Evolutionary conservation across 1,140 invertebrate species (phyloP), one percentile per base, ranked within the genome.

Genomic region (Coptotermes formosanus): DNA sequence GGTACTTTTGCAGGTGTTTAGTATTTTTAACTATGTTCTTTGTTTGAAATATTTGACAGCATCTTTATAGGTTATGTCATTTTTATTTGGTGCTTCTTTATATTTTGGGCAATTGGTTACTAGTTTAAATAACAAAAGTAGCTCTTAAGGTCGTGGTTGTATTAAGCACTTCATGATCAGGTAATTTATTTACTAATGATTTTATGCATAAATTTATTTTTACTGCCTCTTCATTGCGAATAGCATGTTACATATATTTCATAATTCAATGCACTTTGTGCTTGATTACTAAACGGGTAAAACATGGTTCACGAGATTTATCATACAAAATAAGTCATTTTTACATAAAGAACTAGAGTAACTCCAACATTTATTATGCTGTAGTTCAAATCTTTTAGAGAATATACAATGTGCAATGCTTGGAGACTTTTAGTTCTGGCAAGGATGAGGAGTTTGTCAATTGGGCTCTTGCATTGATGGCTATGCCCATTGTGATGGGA

Each of bases 211-310:
- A 85, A 85, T 81, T 85, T 85, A 64, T 44, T 81, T 85, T 6
- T 85, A 55, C 55, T 85, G 85, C 85, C 45, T 85, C 85, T 75
- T 75, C 14, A 45, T 82, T 85, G 64, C 38, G 32, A 64, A 81
- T 30, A 85, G 48, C 75, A 86, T 59, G 48, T 83, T 86, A 59
- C 19, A 52, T 83, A 45, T 86, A 69, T 86, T 83, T 84, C 75
- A 83, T 86, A 64, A 75, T 82, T 86, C 21, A 44, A 82, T 69
- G 86, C 86, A 86, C 86, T 81, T 86, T 83, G 86, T 84, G 86
- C 83, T 86, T 83, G 86, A 86, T 23, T 86, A 86, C 86, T 86
- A 86, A 86, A 86, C 86, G 86, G 86, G 86, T 86, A 86, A 81
- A 86, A 85, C 75, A 85, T 75, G 64, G 64, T 75, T 75, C 21